phyloP scores from a whole-genome alignment of 2,888 invertebrate genomes.

The Bibio marci region DNA sequence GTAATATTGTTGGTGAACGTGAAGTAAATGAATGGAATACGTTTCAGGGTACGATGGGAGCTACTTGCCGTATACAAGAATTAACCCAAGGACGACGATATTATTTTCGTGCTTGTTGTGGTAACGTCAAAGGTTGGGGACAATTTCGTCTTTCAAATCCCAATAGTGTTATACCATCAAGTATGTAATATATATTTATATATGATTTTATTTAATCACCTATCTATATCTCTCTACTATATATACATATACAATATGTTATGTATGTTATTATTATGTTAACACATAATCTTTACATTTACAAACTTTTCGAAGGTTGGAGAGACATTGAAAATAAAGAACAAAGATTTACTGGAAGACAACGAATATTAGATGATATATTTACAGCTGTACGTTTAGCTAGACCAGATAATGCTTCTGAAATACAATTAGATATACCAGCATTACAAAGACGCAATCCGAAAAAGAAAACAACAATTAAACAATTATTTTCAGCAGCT shows the following conservation, averaged over 20 bases:
- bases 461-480: conserved; percentile 77
- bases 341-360: conserved; percentile 45
- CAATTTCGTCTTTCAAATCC: conserved; percentile 60
- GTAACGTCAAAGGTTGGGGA: conserved; percentile 86
- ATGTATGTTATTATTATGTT: not conserved
- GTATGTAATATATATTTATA: too few relatives aligned
- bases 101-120: conserved; percentile 80
- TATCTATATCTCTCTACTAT: too few relatives aligned
- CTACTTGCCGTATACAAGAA: conserved; percentile 39
- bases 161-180: conserved; percentile 73
- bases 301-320: conserved; percentile 44
- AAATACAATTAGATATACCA: conserved; percentile 43
- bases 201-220: not conserved
- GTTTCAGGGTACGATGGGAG: conserved; percentile 29
- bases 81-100: conserved; percentile 74
- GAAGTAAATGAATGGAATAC: conserved; percentile 47
- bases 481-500: conserved; percentile 87
- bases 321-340: conserved; percentile 60
- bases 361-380: conserved; percentile 56
- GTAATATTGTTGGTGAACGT: conserved; percentile 59
- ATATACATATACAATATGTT: conserved; percentile 1
- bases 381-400: conserved; percentile 52
- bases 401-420: conserved; percentile 39
- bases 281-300: conserved; percentile 1
- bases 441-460: conserved; percentile 50